Base-by-base conservation (phyloP, 2,888 invertebrate species). In the Drosophila kanekoi region DNA sequence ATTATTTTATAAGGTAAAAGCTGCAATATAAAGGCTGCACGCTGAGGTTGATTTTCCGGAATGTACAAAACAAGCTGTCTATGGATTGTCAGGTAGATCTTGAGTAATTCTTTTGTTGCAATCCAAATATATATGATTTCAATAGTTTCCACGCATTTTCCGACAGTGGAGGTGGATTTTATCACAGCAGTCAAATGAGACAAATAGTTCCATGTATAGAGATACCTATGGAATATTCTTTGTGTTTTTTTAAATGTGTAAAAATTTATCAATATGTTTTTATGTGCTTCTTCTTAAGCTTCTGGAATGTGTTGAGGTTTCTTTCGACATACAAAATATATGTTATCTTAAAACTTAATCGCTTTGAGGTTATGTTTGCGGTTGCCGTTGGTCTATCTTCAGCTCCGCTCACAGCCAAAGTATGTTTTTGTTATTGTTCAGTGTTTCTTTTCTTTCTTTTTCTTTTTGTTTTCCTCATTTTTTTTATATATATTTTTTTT, bases 281-380 rank as follows among this genome's bases (percentile, higher is more conserved):
- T 41, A 47, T 47, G 13, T 44, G n/a, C 28, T 53, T 41, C 49
- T 65, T 38, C 49, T 54, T 20, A 33, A 33, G 43, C 48, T 49
- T 61, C 51, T 35, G 40, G 38, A 52, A 62, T 69, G 51, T 69
- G 58, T 43, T 69, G 49, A 51, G 64, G 62, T 63, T 66, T 40
- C 20, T 38, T 51, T 51, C 6, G 4, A 35, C 10, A 38, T 40
- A 75, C 68, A 58, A 71, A 77, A 70, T 82, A 68, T 51, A 65
- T 72, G 79, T 81, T 81, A 81, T 85, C 83, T 79, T 76, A 57
- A 76, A 85, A 72, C 76, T 67, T 70, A 81, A 81, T 81, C 82
- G 86, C 72, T 85, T 81, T 85, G 79, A 81, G 82, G 75, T 81
- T 71, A 53, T 53, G 52, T 52, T 47, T 68, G 59, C 53, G 49